Base-by-base conservation (phyloP, 2,113 vertebrate species). In the Telmatochromis brachygnathus region DNA sequence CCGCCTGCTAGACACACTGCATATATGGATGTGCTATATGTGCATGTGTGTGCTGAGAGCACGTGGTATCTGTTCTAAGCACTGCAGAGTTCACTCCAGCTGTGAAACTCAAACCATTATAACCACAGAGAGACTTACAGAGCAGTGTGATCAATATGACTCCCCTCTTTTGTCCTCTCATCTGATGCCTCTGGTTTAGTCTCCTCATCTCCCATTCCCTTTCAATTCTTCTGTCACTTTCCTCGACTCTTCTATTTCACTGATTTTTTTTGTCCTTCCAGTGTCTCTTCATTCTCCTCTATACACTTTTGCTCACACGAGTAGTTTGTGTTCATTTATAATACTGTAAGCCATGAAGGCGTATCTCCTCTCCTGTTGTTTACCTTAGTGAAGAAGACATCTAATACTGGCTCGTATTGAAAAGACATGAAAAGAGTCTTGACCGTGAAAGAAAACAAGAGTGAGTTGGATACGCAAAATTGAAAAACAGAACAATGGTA, bases 101-200 rank as follows among this genome's bases (percentile, higher is more conserved):
- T 93, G 91, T 82, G 93, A 88, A 91, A 91, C 77, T 85, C 83
- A 84, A 89, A 88, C 83, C 85, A 93, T 91, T 89, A 83, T 83
- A 94, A 91, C 82, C 90, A 93, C 83, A 85, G 86, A 90, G 83
- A 91, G 92, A 91, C 77, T 92, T 56, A 65, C 79, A 80, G 87
- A 88, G 80, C 84, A 88, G 85, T 8, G 21, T 58, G 89, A 94
- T 94, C 90, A 89, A 94, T 93, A 91, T 17, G 26, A 51, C 88
- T 53, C 83, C 55, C 53, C 82, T 58, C 56, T 21, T 55, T 75
- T 82, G 83, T 77, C 73, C 62, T 51, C 82, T 58, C 56, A 13
- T 55, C 62, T 82, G 87, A 84, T 88, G 84, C 83, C 56, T 81
- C 70, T 37, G 82, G 68, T 84, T 88, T 85, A 58, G 73, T 84